phyloP scores from a whole-genome alignment of 1,140 invertebrate species.

The Luehdorfia chinensis region DNA sequence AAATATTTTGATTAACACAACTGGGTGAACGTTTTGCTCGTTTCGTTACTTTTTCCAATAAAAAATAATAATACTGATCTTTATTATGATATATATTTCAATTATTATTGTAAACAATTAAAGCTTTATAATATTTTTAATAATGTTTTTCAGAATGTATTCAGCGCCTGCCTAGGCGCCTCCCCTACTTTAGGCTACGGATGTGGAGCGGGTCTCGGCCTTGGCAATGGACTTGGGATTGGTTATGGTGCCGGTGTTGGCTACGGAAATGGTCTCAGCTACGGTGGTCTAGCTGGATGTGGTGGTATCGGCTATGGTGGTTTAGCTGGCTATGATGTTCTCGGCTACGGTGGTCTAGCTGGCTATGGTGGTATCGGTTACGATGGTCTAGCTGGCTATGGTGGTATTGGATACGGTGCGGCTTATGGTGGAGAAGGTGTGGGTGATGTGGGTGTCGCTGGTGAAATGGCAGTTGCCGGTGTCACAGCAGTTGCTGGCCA shows the following conservation, averaged over 20 bases:
- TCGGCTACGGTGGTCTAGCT: neutral
- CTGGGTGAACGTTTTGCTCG: too few species aligned
- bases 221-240: neutral
- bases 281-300: neutral
- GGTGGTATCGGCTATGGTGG: constrained; percentile 3
- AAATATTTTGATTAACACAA: too few species aligned
- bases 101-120: too few species aligned
- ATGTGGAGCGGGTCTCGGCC: neutral
- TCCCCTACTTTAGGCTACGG: neutral
- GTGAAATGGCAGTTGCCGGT: constrained; percentile 23
- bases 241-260: constrained; percentile 11
- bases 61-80: too few species aligned
- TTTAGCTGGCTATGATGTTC: neutral
- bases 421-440: too few species aligned
- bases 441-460: constrained; percentile 16
- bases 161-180: neutral
- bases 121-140: neutral
- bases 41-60: too few species aligned
- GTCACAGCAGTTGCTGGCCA: constrained; percentile 20
- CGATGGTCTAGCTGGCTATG: constrained; percentile 9
- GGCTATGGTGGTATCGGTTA: constrained; percentile 1
- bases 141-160: constrained; percentile 1
- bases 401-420: too few species aligned
- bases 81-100: too few species aligned
- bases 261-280: constrained; percentile 7